Evolutionary conservation across 2,113 vertebrate genomes (phyloP).

Genomic region (Cyanistes caeruleus): DNA sequence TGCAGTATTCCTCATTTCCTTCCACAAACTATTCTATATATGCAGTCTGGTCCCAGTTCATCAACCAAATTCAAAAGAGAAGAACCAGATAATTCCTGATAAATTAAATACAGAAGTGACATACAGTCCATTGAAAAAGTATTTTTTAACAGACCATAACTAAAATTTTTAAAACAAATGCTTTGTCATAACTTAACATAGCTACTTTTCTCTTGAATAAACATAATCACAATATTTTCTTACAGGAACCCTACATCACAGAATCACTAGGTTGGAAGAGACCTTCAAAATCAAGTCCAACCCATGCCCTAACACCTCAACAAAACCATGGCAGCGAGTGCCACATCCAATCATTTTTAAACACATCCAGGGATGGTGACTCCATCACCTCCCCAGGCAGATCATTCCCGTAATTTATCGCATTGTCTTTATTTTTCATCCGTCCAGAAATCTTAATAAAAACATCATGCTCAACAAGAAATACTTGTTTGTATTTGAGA

Average conservation of each 20-base stretch:
- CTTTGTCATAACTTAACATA: not conserved
- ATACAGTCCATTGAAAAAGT: not conserved
- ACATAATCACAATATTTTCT: not conserved
- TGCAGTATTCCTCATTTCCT: not conserved
- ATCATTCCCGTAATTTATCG: not conserved
- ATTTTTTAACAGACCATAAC: not conserved
- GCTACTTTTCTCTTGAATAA: not conserved
- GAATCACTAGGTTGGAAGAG: not conserved
- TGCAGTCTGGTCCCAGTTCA: accelerated
- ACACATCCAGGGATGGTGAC: not conserved
- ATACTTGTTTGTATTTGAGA: not conserved
- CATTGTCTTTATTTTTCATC: not conserved
- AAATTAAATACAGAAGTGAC: not conserved
- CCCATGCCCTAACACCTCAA: not conserved
- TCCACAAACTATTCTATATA: not conserved
- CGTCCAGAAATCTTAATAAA: not conserved
- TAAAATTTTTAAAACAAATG: not conserved
- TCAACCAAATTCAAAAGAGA: not conserved
- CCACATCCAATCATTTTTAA: not conserved
- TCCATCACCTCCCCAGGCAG: accelerated
- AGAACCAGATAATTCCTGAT: not conserved
- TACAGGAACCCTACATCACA: not conserved
- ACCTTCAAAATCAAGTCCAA: not conserved
- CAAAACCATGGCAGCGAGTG: not conserved
- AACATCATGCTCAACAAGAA: not conserved